Conservation (phyloP, 2,888 invertebrate genomes). For the Pollenia griseotomentosa region DNA sequence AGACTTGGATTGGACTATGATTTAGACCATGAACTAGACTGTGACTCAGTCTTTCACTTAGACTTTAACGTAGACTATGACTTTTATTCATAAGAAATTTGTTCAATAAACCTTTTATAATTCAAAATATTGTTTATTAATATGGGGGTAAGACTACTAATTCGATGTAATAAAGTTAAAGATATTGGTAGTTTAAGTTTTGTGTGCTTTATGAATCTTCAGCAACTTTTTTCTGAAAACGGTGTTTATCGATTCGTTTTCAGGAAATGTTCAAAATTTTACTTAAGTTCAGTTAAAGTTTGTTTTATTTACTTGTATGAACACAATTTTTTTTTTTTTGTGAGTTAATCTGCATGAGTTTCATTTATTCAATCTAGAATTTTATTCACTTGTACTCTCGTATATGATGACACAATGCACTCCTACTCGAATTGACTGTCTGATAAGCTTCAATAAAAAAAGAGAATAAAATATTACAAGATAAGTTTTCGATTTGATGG, state of each 20-base stretch:
- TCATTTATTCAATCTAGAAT: slow-evolving; percentile 31
- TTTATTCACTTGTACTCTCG: not conserved
- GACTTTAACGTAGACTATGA: too few relatives aligned
- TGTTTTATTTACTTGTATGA: not conserved
- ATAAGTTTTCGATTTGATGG: slow-evolving; percentile 43
- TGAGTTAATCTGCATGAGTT: slow-evolving; percentile 51
- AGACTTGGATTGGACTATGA: not conserved
- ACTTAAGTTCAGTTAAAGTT: not conserved
- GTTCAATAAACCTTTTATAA: too few relatives aligned
- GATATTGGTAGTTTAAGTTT: too few relatives aligned
- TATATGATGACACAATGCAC: slow-evolving; percentile 25
- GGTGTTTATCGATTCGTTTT: not conserved
- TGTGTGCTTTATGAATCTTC: too few relatives aligned
- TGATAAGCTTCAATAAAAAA: slow-evolving; percentile 21
- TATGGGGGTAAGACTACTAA: too few relatives aligned
- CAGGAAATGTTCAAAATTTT: not conserved
- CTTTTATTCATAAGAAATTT: too few relatives aligned
- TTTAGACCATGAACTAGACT: too few relatives aligned
- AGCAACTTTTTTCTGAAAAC: not conserved
- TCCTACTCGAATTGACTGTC: not conserved
- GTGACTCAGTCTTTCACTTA: too few relatives aligned
- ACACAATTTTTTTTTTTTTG: slow-evolving; percentile 12
- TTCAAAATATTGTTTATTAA: too few relatives aligned
- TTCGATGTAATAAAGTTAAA: too few relatives aligned
- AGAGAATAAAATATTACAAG: slow-evolving; percentile 43